A percentile compares a stretch with the other conserved stretches of the same genome.
These are phyloP conservation scores for Pherbina coryleti DNA, from an alignment of 2,888 invertebrate species.

Conservation along the genomic window DNA sequence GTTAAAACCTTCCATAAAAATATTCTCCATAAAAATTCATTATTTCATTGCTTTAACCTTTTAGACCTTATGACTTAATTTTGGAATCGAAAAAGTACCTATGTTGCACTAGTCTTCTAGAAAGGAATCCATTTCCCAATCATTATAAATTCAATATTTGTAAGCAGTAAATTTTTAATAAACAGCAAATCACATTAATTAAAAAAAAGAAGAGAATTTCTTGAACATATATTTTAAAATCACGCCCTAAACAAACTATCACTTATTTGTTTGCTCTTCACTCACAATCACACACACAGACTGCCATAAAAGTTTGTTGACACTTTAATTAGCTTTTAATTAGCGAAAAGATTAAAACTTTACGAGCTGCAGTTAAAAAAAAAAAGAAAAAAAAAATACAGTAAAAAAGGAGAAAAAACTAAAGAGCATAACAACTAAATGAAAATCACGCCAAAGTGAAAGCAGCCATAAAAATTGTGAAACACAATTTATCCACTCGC, in stretches of 20 bases:
- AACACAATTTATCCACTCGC: background rate
- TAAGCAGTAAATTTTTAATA: too few species aligned
- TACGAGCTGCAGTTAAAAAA: background rate
- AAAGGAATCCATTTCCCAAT: too few species aligned
- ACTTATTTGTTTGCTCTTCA: background rate
- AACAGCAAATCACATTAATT: background rate
- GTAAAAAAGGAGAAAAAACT: too few species aligned
- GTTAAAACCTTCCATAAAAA: too few species aligned
- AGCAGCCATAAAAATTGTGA: background rate
- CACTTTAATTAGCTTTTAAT: slow-evolving; percentile 25
- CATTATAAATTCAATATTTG: too few species aligned
- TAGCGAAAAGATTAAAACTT: slow-evolving; percentile 5
- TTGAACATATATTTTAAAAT: background rate
- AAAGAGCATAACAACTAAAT: background rate
- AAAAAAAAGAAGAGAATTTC: background rate
- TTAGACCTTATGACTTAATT: too few species aligned
- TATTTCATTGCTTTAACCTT: too few species aligned
- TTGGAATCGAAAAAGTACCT: too few species aligned
- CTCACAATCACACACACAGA: background rate
- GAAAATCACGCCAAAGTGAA: background rate
- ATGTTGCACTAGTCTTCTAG: too few species aligned
- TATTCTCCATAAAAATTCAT: too few species aligned
- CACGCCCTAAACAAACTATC: background rate
- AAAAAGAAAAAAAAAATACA: background rate
- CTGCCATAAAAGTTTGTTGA: background rate